These are phyloP conservation scores for Mionectes olivaceus DNA, from an alignment of 2,797 vertebrate genomes.

Conservation along the genomic window DNA sequence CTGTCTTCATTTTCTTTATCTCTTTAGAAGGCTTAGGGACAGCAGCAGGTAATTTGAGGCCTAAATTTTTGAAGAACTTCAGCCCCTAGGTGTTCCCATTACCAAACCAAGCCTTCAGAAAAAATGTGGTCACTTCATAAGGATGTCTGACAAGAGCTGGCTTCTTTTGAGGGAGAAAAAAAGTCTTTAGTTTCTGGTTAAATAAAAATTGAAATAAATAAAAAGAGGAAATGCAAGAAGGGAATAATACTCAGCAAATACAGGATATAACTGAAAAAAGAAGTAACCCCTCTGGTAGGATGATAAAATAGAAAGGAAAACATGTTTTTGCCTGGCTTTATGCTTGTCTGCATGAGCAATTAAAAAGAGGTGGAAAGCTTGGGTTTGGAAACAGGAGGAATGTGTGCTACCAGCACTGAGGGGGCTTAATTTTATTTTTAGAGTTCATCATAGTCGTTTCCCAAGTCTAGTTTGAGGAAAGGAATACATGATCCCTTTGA, in stretches of 20 bases:
- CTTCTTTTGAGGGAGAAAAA: background rate
- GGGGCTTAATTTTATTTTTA: background rate
- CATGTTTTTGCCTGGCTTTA: background rate
- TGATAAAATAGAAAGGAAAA: background rate
- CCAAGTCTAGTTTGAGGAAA: background rate
- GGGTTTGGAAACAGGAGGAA: background rate
- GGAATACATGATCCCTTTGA: rapidly evolving
- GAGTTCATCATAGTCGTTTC: background rate
- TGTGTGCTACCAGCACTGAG: background rate
- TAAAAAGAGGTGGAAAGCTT: background rate
- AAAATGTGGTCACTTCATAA: background rate
- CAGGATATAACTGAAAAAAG: background rate
- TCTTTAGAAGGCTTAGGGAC: constrained; percentile 23
- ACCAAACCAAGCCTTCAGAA: background rate
- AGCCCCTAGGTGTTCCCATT: background rate
- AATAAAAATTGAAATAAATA: background rate
- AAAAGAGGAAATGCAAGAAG: background rate
- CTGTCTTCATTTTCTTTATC: constrained; percentile 55
- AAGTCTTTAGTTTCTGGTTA: background rate
- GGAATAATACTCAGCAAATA: background rate
- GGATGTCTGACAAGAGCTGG: background rate
- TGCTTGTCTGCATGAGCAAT: background rate
- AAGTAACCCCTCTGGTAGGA: background rate
- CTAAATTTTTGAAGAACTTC: background rate
- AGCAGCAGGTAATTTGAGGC: constrained; percentile 37